Conservation (phyloP, 2,888 invertebrate genomes). For the Hirtodrosophila duncani region DNA sequence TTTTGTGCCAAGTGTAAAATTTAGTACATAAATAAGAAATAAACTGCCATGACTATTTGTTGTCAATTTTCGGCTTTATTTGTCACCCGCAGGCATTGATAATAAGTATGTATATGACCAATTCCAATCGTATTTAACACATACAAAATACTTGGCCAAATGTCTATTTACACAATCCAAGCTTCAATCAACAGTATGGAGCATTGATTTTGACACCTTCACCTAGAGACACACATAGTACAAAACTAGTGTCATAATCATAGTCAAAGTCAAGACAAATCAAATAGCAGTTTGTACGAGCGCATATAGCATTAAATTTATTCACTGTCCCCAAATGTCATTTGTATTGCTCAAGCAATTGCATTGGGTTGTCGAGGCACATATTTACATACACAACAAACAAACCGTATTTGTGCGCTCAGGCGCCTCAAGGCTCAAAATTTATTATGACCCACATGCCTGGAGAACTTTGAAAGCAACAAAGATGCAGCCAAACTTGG, state of each 20-base stretch:
- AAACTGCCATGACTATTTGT: too few species aligned
- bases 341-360: slow-evolving; percentile 13
- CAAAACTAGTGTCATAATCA: not conserved
- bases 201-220: slow-evolving; percentile 25
- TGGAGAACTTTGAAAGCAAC: not conserved
- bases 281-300: too few species aligned
- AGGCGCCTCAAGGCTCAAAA: slow-evolving; percentile 1
- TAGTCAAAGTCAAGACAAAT: slow-evolving; percentile 9
- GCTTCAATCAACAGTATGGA: not conserved
- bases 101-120: too few species aligned
- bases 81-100: too few species aligned
- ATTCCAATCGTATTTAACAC: too few species aligned
- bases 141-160: too few species aligned
- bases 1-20: too few species aligned
- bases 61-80: too few species aligned
- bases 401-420: slow-evolving; percentile 1
- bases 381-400: slow-evolving; percentile 5
- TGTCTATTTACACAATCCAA: slow-evolving; percentile 9
- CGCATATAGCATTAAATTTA: too few species aligned
- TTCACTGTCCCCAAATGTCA: slow-evolving; percentile 16
- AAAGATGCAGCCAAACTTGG: too few species aligned
- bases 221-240: slow-evolving; percentile 1
- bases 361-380: too few species aligned
- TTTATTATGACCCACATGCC: slow-evolving; percentile 2
- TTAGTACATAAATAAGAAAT: too few species aligned